A percentile compares a stretch with the other conserved stretches of the same genome.
These are phyloP conservation scores for Theristicus caerulescens DNA, from an alignment of 2,113 vertebrate genomes.

Conservation along the genomic window DNA sequence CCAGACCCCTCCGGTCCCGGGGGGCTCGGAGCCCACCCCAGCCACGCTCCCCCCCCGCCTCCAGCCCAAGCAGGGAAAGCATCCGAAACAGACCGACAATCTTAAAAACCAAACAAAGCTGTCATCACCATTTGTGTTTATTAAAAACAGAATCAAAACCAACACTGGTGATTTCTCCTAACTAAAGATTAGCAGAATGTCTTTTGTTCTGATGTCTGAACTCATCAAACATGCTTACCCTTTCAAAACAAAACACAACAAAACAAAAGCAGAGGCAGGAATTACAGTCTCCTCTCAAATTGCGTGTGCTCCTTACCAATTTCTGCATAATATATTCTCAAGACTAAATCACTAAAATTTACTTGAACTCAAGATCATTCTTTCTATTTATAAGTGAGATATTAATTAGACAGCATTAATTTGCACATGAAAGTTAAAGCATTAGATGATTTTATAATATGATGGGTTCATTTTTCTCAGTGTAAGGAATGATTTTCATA, in stretches of 20 bases:
- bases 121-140: constrained; percentile 11
- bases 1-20: not conserved
- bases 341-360: not conserved
- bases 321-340: not conserved
- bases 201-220: not conserved
- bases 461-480: not conserved
- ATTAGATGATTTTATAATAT: not conserved
- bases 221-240: not conserved
- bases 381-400: not conserved
- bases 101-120: constrained; percentile 8
- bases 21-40: not conserved
- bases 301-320: not conserved
- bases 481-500: not conserved
- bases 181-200: not conserved
- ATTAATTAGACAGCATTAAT: not conserved
- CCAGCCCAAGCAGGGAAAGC: not conserved
- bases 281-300: not conserved
- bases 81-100: not conserved
- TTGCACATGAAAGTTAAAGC: not conserved
- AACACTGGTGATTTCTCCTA: not conserved
- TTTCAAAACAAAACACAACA: not conserved
- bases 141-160: constrained; percentile 37
- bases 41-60: not conserved
- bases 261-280: not conserved
- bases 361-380: not conserved